phyloP scores from a whole-genome alignment of 2,113 vertebrate genomes.

The Spheniscus mendiculus region DNA sequence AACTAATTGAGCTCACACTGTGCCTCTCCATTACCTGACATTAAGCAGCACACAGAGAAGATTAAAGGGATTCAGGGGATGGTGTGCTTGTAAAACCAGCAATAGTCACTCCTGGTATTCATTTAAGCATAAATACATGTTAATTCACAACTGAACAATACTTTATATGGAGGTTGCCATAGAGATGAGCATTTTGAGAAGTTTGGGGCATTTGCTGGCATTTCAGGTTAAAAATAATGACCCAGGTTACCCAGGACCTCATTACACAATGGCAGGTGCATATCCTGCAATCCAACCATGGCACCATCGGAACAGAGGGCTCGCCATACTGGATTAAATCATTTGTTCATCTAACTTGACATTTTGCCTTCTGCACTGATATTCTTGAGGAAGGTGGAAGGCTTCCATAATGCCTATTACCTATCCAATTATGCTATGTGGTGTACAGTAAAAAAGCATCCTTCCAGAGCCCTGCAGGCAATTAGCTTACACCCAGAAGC shows the following conservation, averaged over 20 bases:
- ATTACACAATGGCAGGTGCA: neutral
- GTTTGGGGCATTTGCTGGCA: neutral
- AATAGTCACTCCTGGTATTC: neutral
- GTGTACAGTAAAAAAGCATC: neutral
- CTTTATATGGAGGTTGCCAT: neutral
- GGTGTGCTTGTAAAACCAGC: conserved; percentile 3
- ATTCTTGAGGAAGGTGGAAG: conserved; percentile 28
- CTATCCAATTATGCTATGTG: neutral
- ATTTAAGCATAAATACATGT: conserved; percentile 14
- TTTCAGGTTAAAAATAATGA: conserved; percentile 37
- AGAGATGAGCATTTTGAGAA: neutral
- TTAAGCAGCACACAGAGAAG: conserved; percentile 8
- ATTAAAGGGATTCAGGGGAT: conserved; percentile 13
- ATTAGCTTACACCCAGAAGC: conserved; percentile 21
- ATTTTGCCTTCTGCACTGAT: conserved; percentile 3
- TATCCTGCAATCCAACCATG: neutral
- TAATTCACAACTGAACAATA: neutral
- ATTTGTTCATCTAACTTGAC: conserved; percentile 32
- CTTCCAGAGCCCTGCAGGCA: conserved; percentile 24
- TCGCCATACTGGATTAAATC: neutral
- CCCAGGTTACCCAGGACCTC: neutral
- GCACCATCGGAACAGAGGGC: neutral
- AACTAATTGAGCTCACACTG: conserved; percentile 61
- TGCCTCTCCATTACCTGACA: conserved; percentile 42
- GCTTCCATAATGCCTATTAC: conserved; percentile 19